A percentile compares a stretch with the other conserved stretches of the same genome.
phyloP scores from a whole-genome alignment of 2,113 vertebrate species.

The Romanogobio albipinnatus region DNA sequence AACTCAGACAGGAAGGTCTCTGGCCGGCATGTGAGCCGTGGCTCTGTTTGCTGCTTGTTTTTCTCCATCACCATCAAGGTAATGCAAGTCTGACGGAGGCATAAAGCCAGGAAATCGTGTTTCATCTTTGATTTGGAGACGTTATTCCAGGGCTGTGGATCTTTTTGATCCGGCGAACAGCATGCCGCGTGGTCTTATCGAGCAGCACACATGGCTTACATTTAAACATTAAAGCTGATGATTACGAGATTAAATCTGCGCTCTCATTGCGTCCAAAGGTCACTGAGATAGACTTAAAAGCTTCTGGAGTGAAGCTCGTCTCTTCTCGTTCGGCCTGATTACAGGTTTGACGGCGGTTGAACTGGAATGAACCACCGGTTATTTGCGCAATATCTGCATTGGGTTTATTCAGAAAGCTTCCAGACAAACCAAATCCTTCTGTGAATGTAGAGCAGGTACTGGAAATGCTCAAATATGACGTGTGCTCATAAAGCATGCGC shows the following conservation, averaged over 20 bases:
- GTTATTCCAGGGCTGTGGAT: conserved; percentile 17
- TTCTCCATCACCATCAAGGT: not conserved
- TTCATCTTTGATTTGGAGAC: conserved; percentile 17
- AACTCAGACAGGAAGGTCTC: conserved; percentile 16
- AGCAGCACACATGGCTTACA: conserved; percentile 74
- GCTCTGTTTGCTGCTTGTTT: not conserved
- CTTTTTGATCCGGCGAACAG: conserved; percentile 9
- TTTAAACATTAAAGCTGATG: conserved; percentile 77
- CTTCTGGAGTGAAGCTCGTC: conserved; percentile 38
- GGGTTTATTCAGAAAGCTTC: not conserved
- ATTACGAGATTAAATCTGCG: conserved; percentile 78
- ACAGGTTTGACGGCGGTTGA: not conserved
- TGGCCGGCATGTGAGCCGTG: not conserved
- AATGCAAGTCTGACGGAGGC: not conserved
- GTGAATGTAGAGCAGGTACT: not conserved
- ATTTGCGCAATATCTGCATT: not conserved
- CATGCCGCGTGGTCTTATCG: conserved; percentile 50
- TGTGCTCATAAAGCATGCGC: not conserved
- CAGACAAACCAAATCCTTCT: not conserved
- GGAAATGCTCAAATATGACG: not conserved
- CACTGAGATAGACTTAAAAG: conserved; percentile 66
- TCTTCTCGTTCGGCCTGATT: not conserved
- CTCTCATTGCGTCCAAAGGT: conserved; percentile 69
- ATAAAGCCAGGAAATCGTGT: not conserved
- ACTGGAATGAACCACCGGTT: not conserved